Conservation (phyloP, 2,888 invertebrate species). For the Apodemia zela region DNA sequence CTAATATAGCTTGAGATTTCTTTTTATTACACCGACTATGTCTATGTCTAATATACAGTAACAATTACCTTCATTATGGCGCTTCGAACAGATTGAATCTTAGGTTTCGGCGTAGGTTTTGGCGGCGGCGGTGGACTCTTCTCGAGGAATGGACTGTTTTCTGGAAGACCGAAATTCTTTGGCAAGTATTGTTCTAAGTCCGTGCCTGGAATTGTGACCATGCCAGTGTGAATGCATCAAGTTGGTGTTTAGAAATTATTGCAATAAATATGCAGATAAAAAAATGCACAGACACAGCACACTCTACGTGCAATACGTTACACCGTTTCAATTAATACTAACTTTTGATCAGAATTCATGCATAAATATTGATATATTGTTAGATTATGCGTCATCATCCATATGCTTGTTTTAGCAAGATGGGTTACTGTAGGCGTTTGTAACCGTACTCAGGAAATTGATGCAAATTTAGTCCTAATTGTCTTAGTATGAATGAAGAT, state of each 20-base stretch:
- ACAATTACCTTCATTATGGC: slow-evolving; percentile 59
- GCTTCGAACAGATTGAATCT: slow-evolving; percentile 50
- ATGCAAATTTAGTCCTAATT: slow-evolving; percentile 27
- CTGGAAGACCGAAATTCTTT: slow-evolving; percentile 82
- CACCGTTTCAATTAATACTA: not conserved
- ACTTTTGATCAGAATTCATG: slow-evolving; percentile 6
- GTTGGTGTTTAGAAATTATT: slow-evolving; percentile 16
- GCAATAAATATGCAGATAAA: not conserved
- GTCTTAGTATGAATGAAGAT: not conserved
- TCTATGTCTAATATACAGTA: not conserved
- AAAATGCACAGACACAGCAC: slow-evolving; percentile 5
- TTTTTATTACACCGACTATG: not conserved
- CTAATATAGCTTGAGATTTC: not conserved
- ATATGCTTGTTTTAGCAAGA: slow-evolving; percentile 8
- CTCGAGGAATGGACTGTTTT: slow-evolving; percentile 72
- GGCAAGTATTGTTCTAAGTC: slow-evolving; percentile 82
- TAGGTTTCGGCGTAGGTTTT: slow-evolving; percentile 61
- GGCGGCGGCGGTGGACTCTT: slow-evolving; percentile 71
- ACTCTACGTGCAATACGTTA: slow-evolving; percentile 3
- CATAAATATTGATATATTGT: slow-evolving; percentile 1
- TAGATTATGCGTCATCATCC: slow-evolving; percentile 1
- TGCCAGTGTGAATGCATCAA: slow-evolving; percentile 31
- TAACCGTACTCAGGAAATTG: slow-evolving; percentile 22
- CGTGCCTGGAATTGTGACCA: slow-evolving; percentile 67
- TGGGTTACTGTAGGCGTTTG: slow-evolving; percentile 30